Conservation (phyloP, 2,888 invertebrate genomes). For the Auanema freiburgensis region DNA sequence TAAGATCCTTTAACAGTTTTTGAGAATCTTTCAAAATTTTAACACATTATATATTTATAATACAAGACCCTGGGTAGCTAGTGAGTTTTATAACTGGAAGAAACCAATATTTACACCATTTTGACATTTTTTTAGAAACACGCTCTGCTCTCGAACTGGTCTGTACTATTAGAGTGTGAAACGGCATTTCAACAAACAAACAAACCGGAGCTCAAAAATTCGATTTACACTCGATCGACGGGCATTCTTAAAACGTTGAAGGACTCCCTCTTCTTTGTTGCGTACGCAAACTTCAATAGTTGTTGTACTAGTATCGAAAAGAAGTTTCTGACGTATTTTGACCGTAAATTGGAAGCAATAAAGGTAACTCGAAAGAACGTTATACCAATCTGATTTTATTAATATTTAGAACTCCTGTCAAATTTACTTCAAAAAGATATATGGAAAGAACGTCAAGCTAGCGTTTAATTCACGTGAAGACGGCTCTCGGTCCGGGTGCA, state of each 20-base stretch:
- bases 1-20: no score
- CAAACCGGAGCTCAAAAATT: no score
- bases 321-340: conserved; percentile 22
- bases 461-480: conserved; percentile 16
- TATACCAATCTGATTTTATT: conserved; percentile 23
- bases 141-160: conserved; percentile 27
- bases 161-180: conserved; percentile 23
- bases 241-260: conserved; percentile 15
- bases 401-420: conserved; percentile 26
- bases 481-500: conserved; percentile 13
- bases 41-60: no score
- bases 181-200: conserved; percentile 26
- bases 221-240: conserved; percentile 24
- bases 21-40: no score
- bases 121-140: conserved; percentile 29
- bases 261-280: conserved; percentile 19
- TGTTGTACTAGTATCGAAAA: conserved; percentile 20
- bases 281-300: conserved; percentile 19
- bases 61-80: no score
- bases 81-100: conserved; percentile 19
- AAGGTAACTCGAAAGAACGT: conserved; percentile 31
- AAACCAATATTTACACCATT: conserved; percentile 30
- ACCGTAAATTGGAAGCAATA: conserved; percentile 25
- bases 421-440: conserved; percentile 22
- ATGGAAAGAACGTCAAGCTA: conserved; percentile 23